Conservation (phyloP, 2,113 vertebrate species). For the Xenopus laevis region DNA sequence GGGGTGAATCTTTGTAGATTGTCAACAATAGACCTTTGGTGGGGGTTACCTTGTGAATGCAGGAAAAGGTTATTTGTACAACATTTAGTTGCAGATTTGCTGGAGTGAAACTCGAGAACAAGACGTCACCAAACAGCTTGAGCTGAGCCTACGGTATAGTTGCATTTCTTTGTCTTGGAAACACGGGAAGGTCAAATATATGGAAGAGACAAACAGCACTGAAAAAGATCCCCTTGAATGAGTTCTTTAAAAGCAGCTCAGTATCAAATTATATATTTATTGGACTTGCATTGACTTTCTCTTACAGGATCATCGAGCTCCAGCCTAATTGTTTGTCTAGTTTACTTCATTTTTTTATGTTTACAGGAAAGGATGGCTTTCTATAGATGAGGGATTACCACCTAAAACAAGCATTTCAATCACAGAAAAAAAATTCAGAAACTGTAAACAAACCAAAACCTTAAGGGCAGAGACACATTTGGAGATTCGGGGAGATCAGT, state of each 20-base stretch:
- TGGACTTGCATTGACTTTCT: slow-evolving; percentile 50
- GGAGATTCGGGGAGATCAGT: too few relatives aligned
- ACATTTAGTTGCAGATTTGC: slow-evolving; percentile 68
- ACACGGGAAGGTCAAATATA: slow-evolving; percentile 56
- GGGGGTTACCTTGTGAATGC: slow-evolving; percentile 56
- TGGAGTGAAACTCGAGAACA: slow-evolving; percentile 67
- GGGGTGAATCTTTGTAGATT: slow-evolving; percentile 50
- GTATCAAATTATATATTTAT: slow-evolving; percentile 65
- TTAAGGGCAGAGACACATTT: too few relatives aligned
- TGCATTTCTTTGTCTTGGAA: slow-evolving; percentile 66
- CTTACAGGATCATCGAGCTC: slow-evolving; percentile 55
- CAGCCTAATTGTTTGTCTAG: slow-evolving; percentile 60
- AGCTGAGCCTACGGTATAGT: slow-evolving; percentile 59
- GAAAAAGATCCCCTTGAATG: slow-evolving; percentile 60
- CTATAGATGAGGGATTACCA: too few relatives aligned
- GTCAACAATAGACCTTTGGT: slow-evolving; percentile 60
- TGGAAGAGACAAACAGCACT: slow-evolving; percentile 50
- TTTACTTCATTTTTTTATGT: slow-evolving; percentile 55
- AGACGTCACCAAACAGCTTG: slow-evolving; percentile 60
- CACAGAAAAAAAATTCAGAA: too few relatives aligned
- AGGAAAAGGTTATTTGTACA: slow-evolving; percentile 66
- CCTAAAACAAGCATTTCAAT: too few relatives aligned
- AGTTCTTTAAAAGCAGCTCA: slow-evolving; percentile 61
- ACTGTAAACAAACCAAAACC: too few relatives aligned
- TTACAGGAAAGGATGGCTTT: too few relatives aligned